Conservation (phyloP, 1,140 invertebrate genomes). For the Vanessa atalanta region DNA sequence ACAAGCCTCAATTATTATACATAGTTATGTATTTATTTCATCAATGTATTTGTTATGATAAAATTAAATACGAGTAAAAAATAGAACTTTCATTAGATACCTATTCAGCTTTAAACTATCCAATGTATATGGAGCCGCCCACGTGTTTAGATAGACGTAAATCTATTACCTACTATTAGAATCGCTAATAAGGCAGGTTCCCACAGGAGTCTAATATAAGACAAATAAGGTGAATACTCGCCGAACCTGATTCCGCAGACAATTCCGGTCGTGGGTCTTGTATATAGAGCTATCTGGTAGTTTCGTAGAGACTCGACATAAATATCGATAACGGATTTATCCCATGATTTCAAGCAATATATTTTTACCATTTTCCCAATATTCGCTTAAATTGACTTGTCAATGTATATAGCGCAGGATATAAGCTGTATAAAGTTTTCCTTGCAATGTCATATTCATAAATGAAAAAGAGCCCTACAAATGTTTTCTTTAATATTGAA, state of each 20-base stretch:
- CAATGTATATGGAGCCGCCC: neutral
- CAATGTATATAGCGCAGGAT: neutral
- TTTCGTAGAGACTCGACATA: neutral
- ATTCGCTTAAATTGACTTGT: no score
- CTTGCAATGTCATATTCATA: no score
- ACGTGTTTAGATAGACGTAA: neutral
- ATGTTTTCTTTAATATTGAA: no score
- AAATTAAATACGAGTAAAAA: neutral
- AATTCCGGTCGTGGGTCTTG: constrained; percentile 41
- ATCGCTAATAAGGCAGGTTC: constrained; percentile 37
- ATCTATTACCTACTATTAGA: neutral
- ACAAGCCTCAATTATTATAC: no score
- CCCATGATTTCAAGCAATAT: neutral
- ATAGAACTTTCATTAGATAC: neutral
- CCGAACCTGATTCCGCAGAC: constrained; percentile 42
- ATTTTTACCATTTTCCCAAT: no score
- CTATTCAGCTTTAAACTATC: neutral
- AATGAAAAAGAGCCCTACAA: no score
- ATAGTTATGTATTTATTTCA: no score
- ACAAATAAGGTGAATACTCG: constrained; percentile 24
- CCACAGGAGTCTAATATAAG: constrained; percentile 30
- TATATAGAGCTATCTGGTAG: constrained; percentile 9
- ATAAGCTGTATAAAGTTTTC: no score
- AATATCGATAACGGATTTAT: neutral
- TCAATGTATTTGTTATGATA: no score